A percentile compares a stretch with the other conserved stretches of the same genome.
Conservation (phyloP, 2,888 invertebrate species). For the Campopleginae sp. region DNA sequence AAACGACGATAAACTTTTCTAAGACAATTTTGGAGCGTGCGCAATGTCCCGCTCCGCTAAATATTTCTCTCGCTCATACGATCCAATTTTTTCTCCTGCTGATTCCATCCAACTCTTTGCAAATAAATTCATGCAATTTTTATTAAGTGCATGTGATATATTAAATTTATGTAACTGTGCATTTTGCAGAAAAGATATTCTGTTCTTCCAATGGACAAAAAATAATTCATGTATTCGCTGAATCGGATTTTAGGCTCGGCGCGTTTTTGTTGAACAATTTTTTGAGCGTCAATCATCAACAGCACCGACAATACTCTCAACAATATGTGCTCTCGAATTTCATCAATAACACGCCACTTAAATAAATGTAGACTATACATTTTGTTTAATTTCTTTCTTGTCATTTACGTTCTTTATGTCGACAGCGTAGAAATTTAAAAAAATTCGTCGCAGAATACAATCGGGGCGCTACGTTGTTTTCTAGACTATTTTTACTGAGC, state of each 20-base stretch:
- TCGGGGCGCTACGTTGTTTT: too few species aligned
- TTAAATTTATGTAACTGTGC: background rate
- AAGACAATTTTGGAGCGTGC: background rate
- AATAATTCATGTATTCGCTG: background rate
- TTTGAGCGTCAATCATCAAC: background rate
- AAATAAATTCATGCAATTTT: slow-evolving; percentile 28
- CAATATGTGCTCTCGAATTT: background rate
- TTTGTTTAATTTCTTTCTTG: background rate
- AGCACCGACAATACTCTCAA: background rate
- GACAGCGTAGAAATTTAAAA: too few species aligned
- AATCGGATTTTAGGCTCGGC: background rate
- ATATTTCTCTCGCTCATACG: background rate
- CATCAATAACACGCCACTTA: background rate
- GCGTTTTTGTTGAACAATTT: background rate
- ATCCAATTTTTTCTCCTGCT: background rate
- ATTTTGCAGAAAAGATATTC: background rate
- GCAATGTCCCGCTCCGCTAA: background rate
- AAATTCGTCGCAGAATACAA: too few species aligned
- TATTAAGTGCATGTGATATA: slow-evolving; percentile 8
- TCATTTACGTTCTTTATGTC: background rate
- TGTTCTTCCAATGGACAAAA: background rate
- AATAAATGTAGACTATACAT: background rate
- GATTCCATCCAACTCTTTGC: slow-evolving; percentile 5
- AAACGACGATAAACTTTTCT: slow-evolving; percentile 15
- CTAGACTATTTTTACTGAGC: too few species aligned